phyloP scores from a whole-genome alignment of 2,113 vertebrate species.

The Orthonyx spaldingii region DNA sequence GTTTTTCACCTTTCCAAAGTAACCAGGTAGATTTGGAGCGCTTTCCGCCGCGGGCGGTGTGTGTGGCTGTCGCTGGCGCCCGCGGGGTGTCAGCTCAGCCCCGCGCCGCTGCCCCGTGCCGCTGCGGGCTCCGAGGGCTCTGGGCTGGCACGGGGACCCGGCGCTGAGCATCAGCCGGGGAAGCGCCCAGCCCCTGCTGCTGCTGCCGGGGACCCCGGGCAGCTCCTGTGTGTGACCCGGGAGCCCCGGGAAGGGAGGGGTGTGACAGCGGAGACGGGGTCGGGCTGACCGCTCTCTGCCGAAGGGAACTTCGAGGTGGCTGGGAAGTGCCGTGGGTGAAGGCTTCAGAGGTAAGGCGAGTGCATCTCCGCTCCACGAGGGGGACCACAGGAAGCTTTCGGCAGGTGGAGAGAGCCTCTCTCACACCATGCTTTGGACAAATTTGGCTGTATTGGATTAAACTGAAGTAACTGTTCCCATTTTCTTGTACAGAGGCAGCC shows the following conservation, averaged over 20 bases:
- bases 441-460: background rate
- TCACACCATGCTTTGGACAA: background rate
- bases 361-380: background rate
- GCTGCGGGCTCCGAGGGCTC: fast-evolving
- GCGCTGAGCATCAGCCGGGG: background rate
- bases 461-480: background rate
- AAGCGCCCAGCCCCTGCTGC: background rate
- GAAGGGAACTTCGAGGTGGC: background rate
- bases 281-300: background rate
- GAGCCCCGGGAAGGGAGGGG: background rate
- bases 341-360: background rate
- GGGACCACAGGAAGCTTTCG: background rate
- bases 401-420: background rate
- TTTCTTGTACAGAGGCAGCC: background rate
- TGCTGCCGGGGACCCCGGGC: background rate
- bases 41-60: fast-evolving
- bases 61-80: background rate
- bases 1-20: background rate
- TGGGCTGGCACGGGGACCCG: background rate
- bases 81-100: background rate
- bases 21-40: fast-evolving
- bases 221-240: background rate
- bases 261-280: background rate
- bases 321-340: background rate
- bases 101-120: background rate